Evolutionary conservation across 2,113 vertebrate species (phyloP), one percentile per base, ranked within the genome.

Genomic region (Monopterus albus): DNA sequence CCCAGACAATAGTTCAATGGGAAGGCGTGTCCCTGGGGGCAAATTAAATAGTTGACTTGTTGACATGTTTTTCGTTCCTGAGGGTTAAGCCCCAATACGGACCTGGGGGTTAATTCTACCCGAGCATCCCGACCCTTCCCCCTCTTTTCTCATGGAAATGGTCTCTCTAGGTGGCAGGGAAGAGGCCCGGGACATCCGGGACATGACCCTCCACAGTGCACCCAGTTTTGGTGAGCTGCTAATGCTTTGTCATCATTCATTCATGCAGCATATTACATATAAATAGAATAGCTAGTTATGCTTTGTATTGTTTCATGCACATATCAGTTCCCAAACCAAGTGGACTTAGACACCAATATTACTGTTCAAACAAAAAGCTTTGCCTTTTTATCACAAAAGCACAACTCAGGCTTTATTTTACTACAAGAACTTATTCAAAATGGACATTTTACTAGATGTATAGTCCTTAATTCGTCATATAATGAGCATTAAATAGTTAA

Each of bases 131-230:
- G 8, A 73, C 83, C 87, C 83, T 63, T 65, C 82, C 84, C 88
- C 78, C 66, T 73, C 85, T 87, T 91, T 93, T 93, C 89, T 92
- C 82, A 94, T 94, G 93, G 78, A 91, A 94, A 94, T 93, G 74
- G 43, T 91, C 88, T 84, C 90, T 93, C 76, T 92, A 99, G 97
- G 96, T 98, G 93, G 95, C 97, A 63, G 95, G 94, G 82, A 96
- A 96, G 94, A 95, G 94, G 93, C 95, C 96, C 84, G 96, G 96
- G 25, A 99, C 87, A 99, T 99, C 89, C 95, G 98, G 78, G 97
- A 99, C 67, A 99, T 99, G 98, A 99, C 98, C 80, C 93, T 99
- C 86, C 98, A 99, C 86, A 99, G 98, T 1, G 98, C 97, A 3
- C 98, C 98, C 60, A 99, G 98, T 88, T 99, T 99, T 29, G 98